phyloP scores from a whole-genome alignment of 2,113 vertebrate genomes.

The Telmatochromis sp. region DNA sequence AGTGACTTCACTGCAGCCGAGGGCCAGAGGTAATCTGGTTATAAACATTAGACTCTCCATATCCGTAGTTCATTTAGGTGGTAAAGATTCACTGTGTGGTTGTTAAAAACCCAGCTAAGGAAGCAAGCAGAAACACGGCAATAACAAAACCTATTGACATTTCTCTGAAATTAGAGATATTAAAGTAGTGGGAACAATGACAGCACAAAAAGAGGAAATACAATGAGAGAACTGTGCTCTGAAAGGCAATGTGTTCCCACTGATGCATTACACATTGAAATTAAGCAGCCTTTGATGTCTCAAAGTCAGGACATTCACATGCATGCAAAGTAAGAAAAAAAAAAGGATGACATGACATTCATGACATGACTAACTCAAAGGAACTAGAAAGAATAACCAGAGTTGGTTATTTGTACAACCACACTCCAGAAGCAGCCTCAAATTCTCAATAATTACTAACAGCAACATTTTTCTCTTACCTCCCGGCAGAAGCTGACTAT shows the following conservation, averaged over 20 bases:
- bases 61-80: not conserved
- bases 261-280: not conserved
- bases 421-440: not conserved
- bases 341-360: not conserved
- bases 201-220: slow-evolving; percentile 7
- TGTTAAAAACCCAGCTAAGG: slow-evolving; percentile 27
- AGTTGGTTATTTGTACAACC: not conserved
- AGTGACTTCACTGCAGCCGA: not conserved
- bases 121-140: slow-evolving; percentile 20
- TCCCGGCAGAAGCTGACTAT: slow-evolving; percentile 94
- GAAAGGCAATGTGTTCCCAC: not conserved
- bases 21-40: not conserved
- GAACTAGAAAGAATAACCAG: not conserved
- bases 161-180: slow-evolving; percentile 34
- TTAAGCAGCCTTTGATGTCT: not conserved
- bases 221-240: not conserved
- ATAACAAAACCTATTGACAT: slow-evolving; percentile 38
- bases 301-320: not conserved
- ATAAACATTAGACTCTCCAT: not conserved
- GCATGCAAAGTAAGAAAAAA: not conserved
- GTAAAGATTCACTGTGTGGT: not conserved
- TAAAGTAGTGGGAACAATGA: slow-evolving; percentile 6
- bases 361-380: not conserved
- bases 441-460: not conserved
- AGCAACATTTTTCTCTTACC: slow-evolving; percentile 68